phyloP scores from a whole-genome alignment of 2,888 invertebrate genomes.

The Stenichneumon culpator region DNA sequence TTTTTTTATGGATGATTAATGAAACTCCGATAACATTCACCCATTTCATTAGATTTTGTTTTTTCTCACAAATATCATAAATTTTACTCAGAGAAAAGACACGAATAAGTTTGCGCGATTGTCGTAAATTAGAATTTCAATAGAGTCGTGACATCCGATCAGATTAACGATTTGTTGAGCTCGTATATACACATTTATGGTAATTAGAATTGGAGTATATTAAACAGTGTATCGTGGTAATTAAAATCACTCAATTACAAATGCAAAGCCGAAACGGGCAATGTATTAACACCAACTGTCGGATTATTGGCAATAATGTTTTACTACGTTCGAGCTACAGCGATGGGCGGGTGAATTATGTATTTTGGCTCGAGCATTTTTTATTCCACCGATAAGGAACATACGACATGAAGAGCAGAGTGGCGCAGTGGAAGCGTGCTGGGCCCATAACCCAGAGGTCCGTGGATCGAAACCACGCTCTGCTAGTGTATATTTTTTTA shows the following conservation, averaged over 20 bases:
- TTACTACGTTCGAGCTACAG: neutral
- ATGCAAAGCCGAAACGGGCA: neutral
- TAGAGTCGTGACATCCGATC: conserved; percentile 6
- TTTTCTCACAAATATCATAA: too few species aligned
- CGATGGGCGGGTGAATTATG: neutral
- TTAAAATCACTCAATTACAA: conserved; percentile 12
- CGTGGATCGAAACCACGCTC: conserved; percentile 49
- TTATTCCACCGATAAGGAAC: neutral
- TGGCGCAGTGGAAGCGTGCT: conserved; percentile 74
- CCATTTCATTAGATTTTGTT: too few species aligned
- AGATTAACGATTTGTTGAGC: neutral
- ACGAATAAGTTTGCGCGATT: neutral
- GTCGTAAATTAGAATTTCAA: neutral
- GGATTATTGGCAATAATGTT: conserved; percentile 3
- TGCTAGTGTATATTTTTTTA: conserved; percentile 65
- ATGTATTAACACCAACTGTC: neutral
- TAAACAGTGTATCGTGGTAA: neutral
- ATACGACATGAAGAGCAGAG: conserved; percentile 64
- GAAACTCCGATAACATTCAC: too few species aligned
- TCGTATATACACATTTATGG: neutral
- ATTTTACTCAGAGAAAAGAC: too few species aligned
- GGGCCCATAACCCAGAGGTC: conserved; percentile 70
- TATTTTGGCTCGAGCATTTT: neutral
- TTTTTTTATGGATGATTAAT: too few species aligned
- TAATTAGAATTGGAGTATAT: neutral